These are phyloP conservation scores for Oncorhynchus nerka DNA, from an alignment of 2,113 vertebrate species.

Conservation along the genomic window DNA sequence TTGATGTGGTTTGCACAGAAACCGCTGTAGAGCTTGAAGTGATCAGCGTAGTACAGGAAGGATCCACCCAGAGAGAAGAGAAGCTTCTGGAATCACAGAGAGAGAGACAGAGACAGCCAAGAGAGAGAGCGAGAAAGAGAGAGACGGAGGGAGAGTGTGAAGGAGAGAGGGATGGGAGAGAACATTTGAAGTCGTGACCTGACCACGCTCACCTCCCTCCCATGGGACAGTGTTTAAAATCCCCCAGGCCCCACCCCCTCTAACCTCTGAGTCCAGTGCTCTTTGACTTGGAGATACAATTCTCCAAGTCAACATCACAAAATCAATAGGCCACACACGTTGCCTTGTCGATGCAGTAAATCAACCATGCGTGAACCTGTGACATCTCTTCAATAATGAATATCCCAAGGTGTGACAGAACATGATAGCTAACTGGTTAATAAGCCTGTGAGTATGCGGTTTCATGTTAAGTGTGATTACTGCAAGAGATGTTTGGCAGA, in stretches of 20 bases:
- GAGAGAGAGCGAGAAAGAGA: not conserved
- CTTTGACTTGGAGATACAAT: slow-evolving; percentile 42
- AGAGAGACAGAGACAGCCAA: not conserved
- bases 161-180: slow-evolving; percentile 11
- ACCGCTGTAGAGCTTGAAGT: slow-evolving; percentile 98
- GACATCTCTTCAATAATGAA: slow-evolving; percentile 42
- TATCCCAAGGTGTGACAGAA: slow-evolving; percentile 11
- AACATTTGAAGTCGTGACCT: slow-evolving; percentile 46
- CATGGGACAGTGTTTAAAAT: slow-evolving; percentile 21
- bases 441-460: not conserved
- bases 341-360: slow-evolving; percentile 40
- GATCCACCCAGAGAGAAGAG: slow-evolving; percentile 96
- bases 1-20: slow-evolving; percentile 98
- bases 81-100: slow-evolving; percentile 81
- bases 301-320: slow-evolving; percentile 23
- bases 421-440: not conserved
- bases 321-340: slow-evolving; percentile 57
- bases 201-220: slow-evolving; percentile 17
- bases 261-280: slow-evolving; percentile 28
- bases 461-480: not conserved
- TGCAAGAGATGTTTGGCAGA: not conserved
- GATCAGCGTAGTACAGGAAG: slow-evolving; percentile 97
- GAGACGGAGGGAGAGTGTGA: slow-evolving; percentile 14
- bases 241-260: not conserved
- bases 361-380: slow-evolving; percentile 35